Percentiles rank a stretch among this genome's conserved stretches.
phyloP scores from a whole-genome alignment of 1,140 invertebrate genomes.

The Vanessa atalanta region DNA sequence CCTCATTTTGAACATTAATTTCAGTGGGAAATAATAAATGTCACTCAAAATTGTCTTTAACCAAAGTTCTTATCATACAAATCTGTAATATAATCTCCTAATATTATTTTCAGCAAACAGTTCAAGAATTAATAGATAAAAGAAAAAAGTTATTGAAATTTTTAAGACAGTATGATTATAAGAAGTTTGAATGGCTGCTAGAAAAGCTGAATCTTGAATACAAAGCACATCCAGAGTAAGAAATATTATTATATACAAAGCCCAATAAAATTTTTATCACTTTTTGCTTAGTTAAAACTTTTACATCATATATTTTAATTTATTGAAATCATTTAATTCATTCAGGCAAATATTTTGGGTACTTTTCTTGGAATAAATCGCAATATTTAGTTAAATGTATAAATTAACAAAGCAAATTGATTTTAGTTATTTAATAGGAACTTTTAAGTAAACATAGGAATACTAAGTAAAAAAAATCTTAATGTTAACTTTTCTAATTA shows the following conservation, averaged over 20 bases:
- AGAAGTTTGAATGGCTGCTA: constrained; percentile 92
- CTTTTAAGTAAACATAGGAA: no score
- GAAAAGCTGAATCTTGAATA: constrained; percentile 90
- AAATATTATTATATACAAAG: background rate
- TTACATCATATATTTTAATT: constrained; percentile 10
- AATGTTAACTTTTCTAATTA: no score
- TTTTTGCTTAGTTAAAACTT: background rate
- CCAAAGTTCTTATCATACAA: background rate
- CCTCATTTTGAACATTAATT: no score
- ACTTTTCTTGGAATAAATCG: no score
- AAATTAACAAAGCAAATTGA: no score
- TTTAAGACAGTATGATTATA: constrained; percentile 88
- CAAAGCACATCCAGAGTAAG: constrained; percentile 84
- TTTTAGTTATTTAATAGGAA: no score
- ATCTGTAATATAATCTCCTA: background rate
- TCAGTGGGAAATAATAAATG: no score
- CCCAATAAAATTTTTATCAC: no score
- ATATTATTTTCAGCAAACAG: constrained; percentile 58
- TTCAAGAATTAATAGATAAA: constrained; percentile 88
- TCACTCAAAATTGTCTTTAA: no score
- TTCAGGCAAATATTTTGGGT: background rate
- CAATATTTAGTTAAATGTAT: no score
- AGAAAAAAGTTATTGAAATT: constrained; percentile 87
- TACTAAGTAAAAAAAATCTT: no score
- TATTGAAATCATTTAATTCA: background rate